A percentile compares a stretch with the other conserved stretches of the same genome.
These are phyloP conservation scores for Lordiphosa fenestrarum DNA, from an alignment of 2,888 invertebrate genomes.

Conservation along the genomic window DNA sequence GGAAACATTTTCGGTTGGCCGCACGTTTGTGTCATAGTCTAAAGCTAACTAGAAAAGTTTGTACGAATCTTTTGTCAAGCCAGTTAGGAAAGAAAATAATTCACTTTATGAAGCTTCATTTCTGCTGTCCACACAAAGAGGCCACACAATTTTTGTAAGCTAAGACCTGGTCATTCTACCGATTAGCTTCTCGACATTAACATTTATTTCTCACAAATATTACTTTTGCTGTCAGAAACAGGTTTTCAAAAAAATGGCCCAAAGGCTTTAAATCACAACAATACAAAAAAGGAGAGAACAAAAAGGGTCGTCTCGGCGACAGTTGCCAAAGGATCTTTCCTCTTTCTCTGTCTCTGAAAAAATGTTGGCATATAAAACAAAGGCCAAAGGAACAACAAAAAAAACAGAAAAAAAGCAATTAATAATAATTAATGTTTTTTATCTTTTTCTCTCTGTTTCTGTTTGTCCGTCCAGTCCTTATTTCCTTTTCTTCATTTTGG, in stretches of 20 bases:
- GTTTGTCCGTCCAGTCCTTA: conserved; percentile 22
- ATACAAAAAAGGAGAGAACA: conserved; percentile 29
- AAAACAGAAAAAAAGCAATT: conserved; percentile 71
- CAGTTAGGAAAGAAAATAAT: too few relatives aligned
- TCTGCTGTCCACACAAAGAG: neutral
- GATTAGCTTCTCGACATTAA: conserved; percentile 52
- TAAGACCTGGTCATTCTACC: conserved; percentile 64
- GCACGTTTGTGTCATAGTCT: conserved; percentile 2
- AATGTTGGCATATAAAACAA: conserved; percentile 36
- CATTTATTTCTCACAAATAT: conserved; percentile 10
- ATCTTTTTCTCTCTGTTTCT: conserved; percentile 55
- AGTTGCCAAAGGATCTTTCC: conserved; percentile 46
- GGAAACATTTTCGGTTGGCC: conserved; percentile 42
- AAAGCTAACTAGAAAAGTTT: conserved; percentile 57
- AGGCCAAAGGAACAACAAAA: conserved; percentile 23
- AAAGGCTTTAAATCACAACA: conserved; percentile 46
- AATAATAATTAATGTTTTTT: conserved; percentile 79
- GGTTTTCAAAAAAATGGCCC: conserved; percentile 36
- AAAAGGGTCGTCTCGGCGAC: conserved; percentile 55
- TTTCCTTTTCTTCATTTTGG: conserved; percentile 19
- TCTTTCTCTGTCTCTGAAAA: conserved; percentile 32
- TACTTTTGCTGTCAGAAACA: conserved; percentile 16
- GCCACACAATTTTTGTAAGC: conserved; percentile 33
- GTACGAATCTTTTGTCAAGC: neutral
- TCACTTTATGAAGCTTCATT: too few relatives aligned